Conservation (phyloP, 2,797 vertebrate species). For the Megaceryle alcyon region DNA sequence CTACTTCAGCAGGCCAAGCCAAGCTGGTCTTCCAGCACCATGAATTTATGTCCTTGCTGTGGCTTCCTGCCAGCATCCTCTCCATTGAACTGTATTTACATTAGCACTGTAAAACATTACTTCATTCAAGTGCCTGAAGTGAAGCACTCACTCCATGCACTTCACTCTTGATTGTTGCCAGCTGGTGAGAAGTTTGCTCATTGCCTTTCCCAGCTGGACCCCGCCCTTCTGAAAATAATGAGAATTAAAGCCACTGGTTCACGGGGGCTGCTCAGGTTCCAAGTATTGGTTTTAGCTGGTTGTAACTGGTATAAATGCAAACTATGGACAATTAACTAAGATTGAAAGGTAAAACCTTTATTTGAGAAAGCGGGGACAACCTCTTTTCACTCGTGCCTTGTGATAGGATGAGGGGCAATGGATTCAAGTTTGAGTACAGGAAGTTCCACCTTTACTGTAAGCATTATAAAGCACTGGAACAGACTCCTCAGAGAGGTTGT, state of each 20-base stretch:
- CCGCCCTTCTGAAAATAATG: neutral
- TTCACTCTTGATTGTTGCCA: slow-evolving; percentile 6
- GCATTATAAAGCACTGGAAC: too few species aligned
- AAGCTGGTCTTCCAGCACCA: slow-evolving; percentile 9
- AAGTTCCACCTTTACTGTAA: too few species aligned
- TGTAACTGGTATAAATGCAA: neutral
- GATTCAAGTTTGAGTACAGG: too few species aligned
- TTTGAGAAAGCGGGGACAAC: neutral
- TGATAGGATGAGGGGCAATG: too few species aligned
- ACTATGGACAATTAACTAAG: neutral
- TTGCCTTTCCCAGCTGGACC: neutral
- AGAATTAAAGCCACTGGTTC: neutral
- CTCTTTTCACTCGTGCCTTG: too few species aligned
- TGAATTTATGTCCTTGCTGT: slow-evolving; percentile 34
- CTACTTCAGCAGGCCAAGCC: slow-evolving; percentile 4
- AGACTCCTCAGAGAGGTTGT: too few species aligned
- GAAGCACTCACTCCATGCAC: neutral
- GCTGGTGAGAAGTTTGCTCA: neutral
- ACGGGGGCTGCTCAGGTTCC: neutral
- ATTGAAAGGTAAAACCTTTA: neutral
- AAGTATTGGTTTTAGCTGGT: neutral
- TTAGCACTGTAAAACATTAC: slow-evolving; percentile 44
- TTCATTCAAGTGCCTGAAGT: slow-evolving; percentile 36
- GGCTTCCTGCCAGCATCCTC: slow-evolving; percentile 30
- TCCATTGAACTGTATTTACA: slow-evolving; percentile 55